Conservation (phyloP, 2,888 invertebrate species). For the Pseudanteris insignis region DNA sequence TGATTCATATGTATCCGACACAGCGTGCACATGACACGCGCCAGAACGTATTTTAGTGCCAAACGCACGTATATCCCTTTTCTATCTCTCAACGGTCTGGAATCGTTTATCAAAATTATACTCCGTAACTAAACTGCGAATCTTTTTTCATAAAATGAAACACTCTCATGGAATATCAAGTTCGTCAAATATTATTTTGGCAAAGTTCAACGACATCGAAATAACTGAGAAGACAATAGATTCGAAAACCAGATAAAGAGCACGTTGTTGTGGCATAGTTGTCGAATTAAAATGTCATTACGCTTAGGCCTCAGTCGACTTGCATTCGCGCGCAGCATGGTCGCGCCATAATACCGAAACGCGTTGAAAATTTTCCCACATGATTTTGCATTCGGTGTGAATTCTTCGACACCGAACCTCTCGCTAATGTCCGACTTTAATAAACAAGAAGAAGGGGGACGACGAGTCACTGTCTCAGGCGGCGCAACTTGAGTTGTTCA, state of each 20-base stretch:
- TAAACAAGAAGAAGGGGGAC: conserved; percentile 35
- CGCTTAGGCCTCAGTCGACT: too few species aligned
- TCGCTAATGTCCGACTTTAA: conserved; percentile 45
- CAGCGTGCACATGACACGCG: conserved; percentile 13
- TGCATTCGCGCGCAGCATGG: not conserved
- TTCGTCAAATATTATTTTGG: too few species aligned
- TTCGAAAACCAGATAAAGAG: too few species aligned
- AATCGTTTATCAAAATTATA: too few species aligned
- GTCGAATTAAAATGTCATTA: too few species aligned
- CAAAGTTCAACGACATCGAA: too few species aligned
- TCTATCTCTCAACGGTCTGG: not conserved
- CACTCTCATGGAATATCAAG: too few species aligned
- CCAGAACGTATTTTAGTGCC: conserved; percentile 21
- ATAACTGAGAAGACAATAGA: not conserved
- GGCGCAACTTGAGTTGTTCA: conserved; percentile 46
- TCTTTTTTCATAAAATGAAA: too few species aligned
- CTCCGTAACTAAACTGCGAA: too few species aligned
- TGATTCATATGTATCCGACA: conserved; percentile 22
- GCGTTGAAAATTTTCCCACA: conserved; percentile 34
- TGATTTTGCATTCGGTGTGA: conserved; percentile 34
- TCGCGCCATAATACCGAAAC: too few species aligned
- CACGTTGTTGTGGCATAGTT: too few species aligned
- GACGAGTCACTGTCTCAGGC: conserved; percentile 49
- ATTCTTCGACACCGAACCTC: conserved; percentile 41
- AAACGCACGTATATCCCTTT: conserved; percentile 27